Conservation (phyloP, 2,113 vertebrate genomes). For the Hucho hucho region DNA sequence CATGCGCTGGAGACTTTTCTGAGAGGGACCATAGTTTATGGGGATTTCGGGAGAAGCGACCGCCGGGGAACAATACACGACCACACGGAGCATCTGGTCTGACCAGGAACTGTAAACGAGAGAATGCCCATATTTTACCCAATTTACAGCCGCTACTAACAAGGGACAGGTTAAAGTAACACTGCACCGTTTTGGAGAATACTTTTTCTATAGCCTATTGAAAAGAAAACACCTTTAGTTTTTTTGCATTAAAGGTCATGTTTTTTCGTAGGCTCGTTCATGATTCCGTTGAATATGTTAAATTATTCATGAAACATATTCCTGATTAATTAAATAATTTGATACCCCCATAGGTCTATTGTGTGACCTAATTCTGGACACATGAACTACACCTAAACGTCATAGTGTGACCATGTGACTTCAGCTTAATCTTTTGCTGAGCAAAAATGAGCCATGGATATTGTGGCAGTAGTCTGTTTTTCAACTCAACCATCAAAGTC, state of each 20-base stretch:
- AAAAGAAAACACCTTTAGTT: neutral
- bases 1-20: slow-evolving; percentile 33
- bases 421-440: too few relatives aligned
- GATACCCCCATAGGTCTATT: neutral
- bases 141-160: neutral
- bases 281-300: neutral
- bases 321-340: neutral
- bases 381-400: neutral
- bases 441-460: neutral
- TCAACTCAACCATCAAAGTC: too few relatives aligned
- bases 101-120: slow-evolving; percentile 3
- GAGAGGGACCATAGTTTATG: slow-evolving; percentile 31
- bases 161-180: neutral
- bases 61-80: slow-evolving; percentile 17
- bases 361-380: neutral
- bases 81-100: slow-evolving; percentile 20
- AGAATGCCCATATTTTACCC: neutral
- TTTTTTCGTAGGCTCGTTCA: neutral
- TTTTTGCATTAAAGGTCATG: neutral
- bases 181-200: too few relatives aligned
- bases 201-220: too few relatives aligned
- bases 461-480: too few relatives aligned
- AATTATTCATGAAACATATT: slow-evolving; percentile 1
- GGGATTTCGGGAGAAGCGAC: slow-evolving; percentile 32
- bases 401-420: neutral